phyloP scores from a whole-genome alignment of 2,113 vertebrate species.

The Chlamydotis undulata region DNA sequence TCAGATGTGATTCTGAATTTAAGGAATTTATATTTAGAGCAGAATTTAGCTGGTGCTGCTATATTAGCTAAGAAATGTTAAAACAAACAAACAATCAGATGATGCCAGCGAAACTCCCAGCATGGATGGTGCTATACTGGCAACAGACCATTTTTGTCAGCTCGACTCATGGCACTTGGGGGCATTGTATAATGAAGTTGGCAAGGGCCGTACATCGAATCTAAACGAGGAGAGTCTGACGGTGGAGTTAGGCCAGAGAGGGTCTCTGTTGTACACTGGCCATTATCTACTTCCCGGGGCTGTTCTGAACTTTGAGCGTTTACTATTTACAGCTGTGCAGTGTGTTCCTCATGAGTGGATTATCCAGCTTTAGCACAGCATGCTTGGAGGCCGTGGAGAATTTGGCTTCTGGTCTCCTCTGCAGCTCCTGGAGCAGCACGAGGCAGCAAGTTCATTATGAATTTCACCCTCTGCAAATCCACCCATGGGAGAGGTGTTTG shows the following conservation, averaged over 20 bases:
- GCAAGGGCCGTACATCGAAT: not conserved
- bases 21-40: not conserved
- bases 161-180: not conserved
- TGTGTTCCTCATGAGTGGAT: not conserved
- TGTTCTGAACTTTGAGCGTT: not conserved
- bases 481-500: fast-evolving
- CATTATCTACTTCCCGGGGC: not conserved
- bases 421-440: not conserved
- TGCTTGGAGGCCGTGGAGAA: not conserved
- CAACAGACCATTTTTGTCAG: not conserved
- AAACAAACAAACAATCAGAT: not conserved
- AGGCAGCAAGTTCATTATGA: not conserved
- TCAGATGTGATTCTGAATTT: not conserved
- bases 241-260: not conserved
- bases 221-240: not conserved
- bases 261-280: not conserved
- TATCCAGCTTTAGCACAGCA: not conserved
- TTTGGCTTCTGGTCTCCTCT: not conserved
- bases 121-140: not conserved
- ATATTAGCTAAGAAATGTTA: not conserved
- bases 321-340: not conserved
- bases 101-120: not conserved
- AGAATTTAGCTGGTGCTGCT: not conserved
- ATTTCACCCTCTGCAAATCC: not conserved
- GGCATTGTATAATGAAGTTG: not conserved